Evolutionary conservation across 1,140 invertebrate species (phyloP), one percentile per base, ranked within the genome.

Genomic region (Lepidurus couesii): DNA sequence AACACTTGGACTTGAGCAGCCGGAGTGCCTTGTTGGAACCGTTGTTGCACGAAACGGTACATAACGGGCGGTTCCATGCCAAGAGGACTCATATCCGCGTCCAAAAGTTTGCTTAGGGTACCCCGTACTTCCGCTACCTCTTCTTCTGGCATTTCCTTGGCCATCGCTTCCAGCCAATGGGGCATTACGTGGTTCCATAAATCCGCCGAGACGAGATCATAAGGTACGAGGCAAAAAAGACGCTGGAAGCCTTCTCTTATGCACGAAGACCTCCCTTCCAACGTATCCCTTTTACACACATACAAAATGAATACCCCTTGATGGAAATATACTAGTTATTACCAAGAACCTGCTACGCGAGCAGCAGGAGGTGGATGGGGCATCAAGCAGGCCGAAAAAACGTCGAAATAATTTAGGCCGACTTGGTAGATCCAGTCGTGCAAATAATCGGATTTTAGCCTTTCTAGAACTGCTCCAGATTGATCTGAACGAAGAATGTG

Each of bases 101-200:
- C 98, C 81, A 99, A 88, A 74, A 98, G 95, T 90, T 98, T 98
- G 81, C 94, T 97, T 34, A 99, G 87, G 10, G 97, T 91, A 74
- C 96, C 92, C 87, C 97, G 97, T 8, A 99, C 85, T 83, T 98
- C 96, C 78, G 90, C 86, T 24, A 98, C 86, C 83, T 98, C 96
- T 83, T 96, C 92, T 84, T 97, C 92, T 1, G 94, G 93, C 7
- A 98, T 93, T 84, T 98, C 95, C 82, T 95, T 94, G 43, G 95
- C 93, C 81, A 99, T 95, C 0, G 96, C 94, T 87, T 99, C 96
- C 90, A 99, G 92, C 97, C 97, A 99, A 83, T 96, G 92, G 0
- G 97, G 97, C 94, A 99, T 99, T 11, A 98, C 94, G 84, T 94
- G 92, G 84, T 98, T 94, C 97, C 97, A 99, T 75, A 98, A 94